Conservation (phyloP, 2,888 invertebrate species). For the Anoncus sp. region DNA sequence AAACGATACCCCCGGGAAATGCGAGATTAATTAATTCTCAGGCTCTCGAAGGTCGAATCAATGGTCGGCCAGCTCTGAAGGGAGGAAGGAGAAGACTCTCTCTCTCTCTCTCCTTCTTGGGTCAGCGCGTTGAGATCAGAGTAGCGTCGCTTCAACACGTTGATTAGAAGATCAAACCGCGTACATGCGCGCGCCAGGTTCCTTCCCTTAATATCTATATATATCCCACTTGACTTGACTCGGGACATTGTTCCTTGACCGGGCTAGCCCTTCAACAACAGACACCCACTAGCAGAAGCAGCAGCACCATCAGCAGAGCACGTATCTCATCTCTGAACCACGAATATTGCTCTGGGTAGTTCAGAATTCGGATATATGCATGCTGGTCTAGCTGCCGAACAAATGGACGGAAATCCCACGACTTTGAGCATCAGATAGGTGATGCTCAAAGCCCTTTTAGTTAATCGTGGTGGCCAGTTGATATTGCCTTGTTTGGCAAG, state of each 20-base stretch:
- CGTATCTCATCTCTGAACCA: slow-evolving; percentile 14
- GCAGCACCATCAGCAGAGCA: too few species aligned
- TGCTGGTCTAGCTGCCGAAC: too few species aligned
- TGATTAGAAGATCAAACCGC: slow-evolving; percentile 50
- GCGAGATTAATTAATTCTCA: slow-evolving; percentile 58
- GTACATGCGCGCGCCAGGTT: too few species aligned
- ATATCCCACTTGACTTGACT: slow-evolving; percentile 32
- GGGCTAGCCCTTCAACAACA: slow-evolving; percentile 3
- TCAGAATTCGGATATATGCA: too few species aligned
- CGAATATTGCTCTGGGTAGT: slow-evolving; percentile 7
- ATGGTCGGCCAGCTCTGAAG: too few species aligned
- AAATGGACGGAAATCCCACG: too few species aligned
- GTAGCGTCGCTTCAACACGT: slow-evolving; percentile 40
- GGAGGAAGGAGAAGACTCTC: too few species aligned
- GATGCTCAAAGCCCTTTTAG: too few species aligned
- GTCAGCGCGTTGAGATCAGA: slow-evolving; percentile 32
- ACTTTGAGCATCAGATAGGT: too few species aligned
- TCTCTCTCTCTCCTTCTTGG: not conserved
- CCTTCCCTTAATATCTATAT: slow-evolving; percentile 21
- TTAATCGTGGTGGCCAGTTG: too few species aligned
- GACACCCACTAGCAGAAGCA: too few species aligned
- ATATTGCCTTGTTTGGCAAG: too few species aligned
- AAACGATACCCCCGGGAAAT: slow-evolving; percentile 49
- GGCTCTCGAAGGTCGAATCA: slow-evolving; percentile 46
- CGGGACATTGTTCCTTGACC: slow-evolving; percentile 25